Base-by-base conservation (phyloP, 92 coral and sea anemone genomes). In the Ricordea florida region DNA sequence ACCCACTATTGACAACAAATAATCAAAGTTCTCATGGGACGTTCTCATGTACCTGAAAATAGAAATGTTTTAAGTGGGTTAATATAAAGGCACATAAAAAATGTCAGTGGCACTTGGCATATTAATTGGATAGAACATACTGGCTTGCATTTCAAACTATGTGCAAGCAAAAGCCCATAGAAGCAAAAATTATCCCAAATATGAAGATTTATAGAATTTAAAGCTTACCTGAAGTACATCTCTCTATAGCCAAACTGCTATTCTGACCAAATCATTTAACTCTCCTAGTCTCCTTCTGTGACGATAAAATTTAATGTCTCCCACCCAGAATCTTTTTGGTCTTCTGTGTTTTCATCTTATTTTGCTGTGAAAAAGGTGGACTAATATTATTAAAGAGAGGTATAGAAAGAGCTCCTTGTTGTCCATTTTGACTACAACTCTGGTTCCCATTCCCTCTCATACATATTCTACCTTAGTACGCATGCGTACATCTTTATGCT, bases 211-310 rank as follows among this genome's bases (percentile, higher is more conserved):
- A 48, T 32, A 24, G 40, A 36, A 51, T 55, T 34, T 2, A n/a
- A n/a, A n/a, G n/a, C 74, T 62, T 69, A 80, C 75, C 80, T 53
- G 55, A 86, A 86, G 49, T 56, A 86, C 25, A 80, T 66, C 52
- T 86, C 85, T 69, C 91, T 66, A 51, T 79, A 71, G 13, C 83
- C 69, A 23, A 38, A 31, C 11, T 82, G 86, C 30, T 79, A 66
- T 59, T 86, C 87, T 45, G 21, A 86, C 92, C 13, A 86, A 76
- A 58, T 68, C 74, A 62, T 66, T 68, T 68, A 81, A 87, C 21
- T 67, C 74, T 21, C 89, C 69, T 67, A 46, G 89, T 20, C 17
- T 10, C 45, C 50, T 50, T 38, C 83, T 27, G 30, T 38, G 79
- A 24, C 45, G 72, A 33, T 66, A 83, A n/a, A n/a, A n/a, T n/a